These are phyloP conservation scores for Anguilla megastoma DNA, from an alignment of 2,797 vertebrate genomes.

Conservation along the genomic window DNA sequence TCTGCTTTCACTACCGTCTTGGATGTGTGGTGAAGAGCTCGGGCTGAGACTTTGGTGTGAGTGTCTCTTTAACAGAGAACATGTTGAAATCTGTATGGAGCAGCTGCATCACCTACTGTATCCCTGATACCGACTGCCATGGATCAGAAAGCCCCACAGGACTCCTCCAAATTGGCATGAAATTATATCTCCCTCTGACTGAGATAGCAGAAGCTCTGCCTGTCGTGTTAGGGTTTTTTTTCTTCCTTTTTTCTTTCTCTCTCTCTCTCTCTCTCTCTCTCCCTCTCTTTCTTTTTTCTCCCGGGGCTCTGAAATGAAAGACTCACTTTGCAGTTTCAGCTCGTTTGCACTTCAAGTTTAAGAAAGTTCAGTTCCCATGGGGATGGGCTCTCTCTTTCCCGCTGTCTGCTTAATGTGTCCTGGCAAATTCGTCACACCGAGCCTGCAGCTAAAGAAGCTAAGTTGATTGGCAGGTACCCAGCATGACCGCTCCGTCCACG, in stretches of 20 bases:
- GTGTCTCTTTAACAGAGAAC: conserved; percentile 68
- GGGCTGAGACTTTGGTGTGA: conserved; percentile 53
- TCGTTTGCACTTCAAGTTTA: conserved; percentile 71
- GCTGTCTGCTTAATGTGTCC: conserved; percentile 48
- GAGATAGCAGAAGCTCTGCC: conserved; percentile 74
- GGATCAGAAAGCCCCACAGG: conserved; percentile 77
- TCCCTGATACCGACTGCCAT: conserved; percentile 66
- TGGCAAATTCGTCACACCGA: conserved; percentile 60
- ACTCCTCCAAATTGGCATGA: conserved; percentile 83
- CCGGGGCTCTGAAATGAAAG: conserved; percentile 72
- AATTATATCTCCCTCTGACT: conserved; percentile 80
- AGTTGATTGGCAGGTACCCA: conserved; percentile 25
- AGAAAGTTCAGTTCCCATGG: conserved; percentile 73
- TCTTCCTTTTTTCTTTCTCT: conserved; percentile 53
- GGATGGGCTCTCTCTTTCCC: conserved; percentile 57
- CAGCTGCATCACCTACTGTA: conserved; percentile 73
- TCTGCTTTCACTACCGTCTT: conserved; percentile 1
- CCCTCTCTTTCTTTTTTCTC: conserved; percentile 54
- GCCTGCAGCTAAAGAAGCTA: conserved; percentile 42
- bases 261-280: conserved; percentile 48
- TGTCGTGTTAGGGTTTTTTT: conserved; percentile 39
- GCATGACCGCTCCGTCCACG: background rate
- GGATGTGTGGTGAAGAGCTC: conserved; percentile 34
- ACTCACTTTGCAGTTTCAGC: conserved; percentile 78
- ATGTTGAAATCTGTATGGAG: conserved; percentile 66